Percentiles rank a stretch among this genome's conserved stretches.
Evolutionary conservation across 2,113 vertebrate genomes (phyloP).

Genomic region (Mystacornis crossleyi): DNA sequence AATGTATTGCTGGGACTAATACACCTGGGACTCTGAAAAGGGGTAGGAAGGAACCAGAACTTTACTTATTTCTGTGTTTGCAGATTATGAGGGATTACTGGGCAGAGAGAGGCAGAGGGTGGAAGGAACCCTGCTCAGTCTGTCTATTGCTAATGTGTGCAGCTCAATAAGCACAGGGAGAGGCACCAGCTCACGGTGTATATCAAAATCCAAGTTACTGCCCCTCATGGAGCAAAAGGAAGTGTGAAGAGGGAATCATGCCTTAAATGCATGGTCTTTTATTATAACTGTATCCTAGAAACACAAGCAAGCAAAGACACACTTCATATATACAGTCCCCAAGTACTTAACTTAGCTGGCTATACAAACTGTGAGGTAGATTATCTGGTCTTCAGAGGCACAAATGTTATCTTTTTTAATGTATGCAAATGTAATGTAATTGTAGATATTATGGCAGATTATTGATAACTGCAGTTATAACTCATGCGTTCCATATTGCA

Average conservation of each 20-base stretch:
- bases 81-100: neutral
- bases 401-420: constrained; percentile 18
- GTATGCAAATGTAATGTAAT: constrained; percentile 16
- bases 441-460: constrained; percentile 18
- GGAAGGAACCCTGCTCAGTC: neutral
- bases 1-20: neutral
- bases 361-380: neutral
- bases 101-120: neutral
- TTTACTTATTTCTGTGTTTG: neutral
- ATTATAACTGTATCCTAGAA: constrained; percentile 2
- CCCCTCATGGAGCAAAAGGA: neutral
- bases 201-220: neutral
- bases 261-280: neutral
- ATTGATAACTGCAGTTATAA: constrained; percentile 20
- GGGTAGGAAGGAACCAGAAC: neutral
- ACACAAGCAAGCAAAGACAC: neutral
- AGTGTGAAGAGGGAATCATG: neutral
- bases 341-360: neutral
- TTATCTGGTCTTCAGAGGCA: constrained; percentile 3
- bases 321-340: neutral
- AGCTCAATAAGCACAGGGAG: neutral
- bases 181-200: neutral
- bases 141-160: neutral
- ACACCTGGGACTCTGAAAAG: neutral
- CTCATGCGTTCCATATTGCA: neutral